Percentiles rank a stretch among this genome's conserved stretches.
Conservation (phyloP, 2,888 invertebrate genomes). For the Aromia moschata region DNA sequence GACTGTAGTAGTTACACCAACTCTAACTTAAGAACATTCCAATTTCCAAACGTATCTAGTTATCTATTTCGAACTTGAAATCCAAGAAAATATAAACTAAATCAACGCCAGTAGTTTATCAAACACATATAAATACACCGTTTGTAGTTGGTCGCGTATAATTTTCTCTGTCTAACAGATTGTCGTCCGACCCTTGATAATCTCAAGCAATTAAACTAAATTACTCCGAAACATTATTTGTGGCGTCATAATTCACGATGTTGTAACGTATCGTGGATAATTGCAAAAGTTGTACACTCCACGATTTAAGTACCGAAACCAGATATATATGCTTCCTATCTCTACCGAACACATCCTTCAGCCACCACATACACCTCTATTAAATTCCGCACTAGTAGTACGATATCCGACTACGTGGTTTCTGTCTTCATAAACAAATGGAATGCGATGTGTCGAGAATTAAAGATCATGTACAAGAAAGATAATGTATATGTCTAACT, state of each 20-base stretch:
- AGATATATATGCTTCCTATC: conserved; percentile 8
- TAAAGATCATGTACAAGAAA: too few species aligned
- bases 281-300: conserved; percentile 46
- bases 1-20: too few species aligned
- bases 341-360: conserved; percentile 1
- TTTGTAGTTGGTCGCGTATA: conserved; percentile 12
- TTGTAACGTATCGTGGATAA: conserved; percentile 47
- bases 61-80: too few species aligned
- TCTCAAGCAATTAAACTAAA: conserved; percentile 52
- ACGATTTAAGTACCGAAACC: conserved; percentile 42
- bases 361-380: neutral
- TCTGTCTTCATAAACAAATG: too few species aligned
- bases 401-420: too few species aligned
- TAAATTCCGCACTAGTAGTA: too few species aligned
- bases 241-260: conserved; percentile 47
- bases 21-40: too few species aligned
- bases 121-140: conserved; percentile 12
- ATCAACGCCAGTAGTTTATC: conserved; percentile 16
- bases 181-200: conserved; percentile 46
- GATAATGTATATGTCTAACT: too few species aligned
- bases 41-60: too few species aligned
- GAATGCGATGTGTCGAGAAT: too few species aligned
- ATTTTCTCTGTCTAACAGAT: conserved; percentile 36
- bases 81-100: too few species aligned
- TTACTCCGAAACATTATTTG: conserved; percentile 53